Percentiles rank a stretch among this genome's conserved stretches.
These are phyloP conservation scores for Spongilla lacustris DNA, from an alignment of 37 sponge, comb jelly and placozoan species.

Conservation along the genomic window DNA sequence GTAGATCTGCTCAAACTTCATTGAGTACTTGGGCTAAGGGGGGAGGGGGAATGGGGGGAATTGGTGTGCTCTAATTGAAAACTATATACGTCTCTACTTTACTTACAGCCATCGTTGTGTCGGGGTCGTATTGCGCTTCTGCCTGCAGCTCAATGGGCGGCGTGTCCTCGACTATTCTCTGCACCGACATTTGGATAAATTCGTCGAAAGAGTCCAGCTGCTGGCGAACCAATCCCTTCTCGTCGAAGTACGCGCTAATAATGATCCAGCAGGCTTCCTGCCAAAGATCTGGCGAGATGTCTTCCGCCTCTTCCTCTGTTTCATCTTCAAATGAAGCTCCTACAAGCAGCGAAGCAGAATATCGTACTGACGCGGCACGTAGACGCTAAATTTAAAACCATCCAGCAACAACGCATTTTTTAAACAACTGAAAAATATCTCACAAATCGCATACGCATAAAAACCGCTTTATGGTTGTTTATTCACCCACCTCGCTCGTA, in stretches of 20 bases:
- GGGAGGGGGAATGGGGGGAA: neutral
- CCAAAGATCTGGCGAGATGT: conserved; percentile 97
- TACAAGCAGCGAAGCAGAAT: neutral
- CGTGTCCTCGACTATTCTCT: conserved; percentile 96
- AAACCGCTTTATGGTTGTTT: too few species aligned
- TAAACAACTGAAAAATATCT: too few species aligned
- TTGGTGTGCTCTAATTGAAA: neutral
- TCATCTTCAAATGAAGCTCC: conserved; percentile 16
- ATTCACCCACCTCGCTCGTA: too few species aligned
- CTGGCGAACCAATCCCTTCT: conserved; percentile 98
- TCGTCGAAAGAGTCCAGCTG: conserved; percentile 99
- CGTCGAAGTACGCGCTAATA: conserved; percentile 98
- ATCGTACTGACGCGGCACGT: too few species aligned
- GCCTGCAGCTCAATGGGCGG: conserved; percentile 96
- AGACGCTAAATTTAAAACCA: too few species aligned
- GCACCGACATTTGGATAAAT: conserved; percentile 99
- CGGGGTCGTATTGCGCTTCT: conserved; percentile 87
- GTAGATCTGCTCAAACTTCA: conserved; percentile 99
- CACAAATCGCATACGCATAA: too few species aligned
- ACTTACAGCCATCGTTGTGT: conserved; percentile 8
- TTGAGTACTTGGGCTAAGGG: conserved; percentile 83
- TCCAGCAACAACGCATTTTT: too few species aligned
- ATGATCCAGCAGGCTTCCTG: conserved; percentile 99
- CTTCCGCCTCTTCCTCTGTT: conserved; percentile 91
- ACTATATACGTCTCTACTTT: too few species aligned